Evolutionary conservation across 2,888 invertebrate genomes (phyloP), one percentile per base, ranked within the genome.

Genomic region (Sepiola atlantica): DNA sequence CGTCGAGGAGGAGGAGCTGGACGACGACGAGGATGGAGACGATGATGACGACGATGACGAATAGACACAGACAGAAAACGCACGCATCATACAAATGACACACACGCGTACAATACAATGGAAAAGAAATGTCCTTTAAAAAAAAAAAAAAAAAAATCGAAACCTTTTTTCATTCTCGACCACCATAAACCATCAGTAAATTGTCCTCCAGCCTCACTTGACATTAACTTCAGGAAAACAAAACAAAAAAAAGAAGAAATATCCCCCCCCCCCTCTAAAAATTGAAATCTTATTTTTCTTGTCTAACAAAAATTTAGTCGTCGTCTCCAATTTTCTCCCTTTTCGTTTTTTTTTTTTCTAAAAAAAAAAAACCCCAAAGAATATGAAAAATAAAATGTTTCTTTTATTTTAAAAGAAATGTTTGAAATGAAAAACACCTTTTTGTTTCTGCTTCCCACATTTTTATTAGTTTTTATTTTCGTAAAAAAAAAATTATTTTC

Each of bases 1-100:
- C 54, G 92, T 92, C 54, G 92, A 92, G 92, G 92, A 92, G 35
- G 92, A 92, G 54, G 92, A 92, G 92, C n/a, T 92, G 92, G 92
- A 92, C 92, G 92, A 92, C 92, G 92, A 92, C 4, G 92, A 92
- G 45, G 92, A 92, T 35, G 92, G 54, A n/a, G 92, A 92, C 54
- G 92, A 54, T 54, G 92, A 92, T 24, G 92, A 92, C 45, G 92
- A 92, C 45, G 92, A 92, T 92, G 92, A 92, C 55, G 92, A 92
- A 92, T 92, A 28, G 28, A 92, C 16, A 55, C 28, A 0, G 28
- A 16, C n/a, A 77, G 16, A 77, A 92, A 18, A 92, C 6, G 54
- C 10, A 92, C 16, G 54, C 1, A 55, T n/a, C 14, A 92, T 28
- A 92, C 21, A 92, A 24, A 92, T 45, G 18, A 92, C 55, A 45